These are phyloP conservation scores for Eupithecia subfuscata DNA, from an alignment of 2,888 invertebrate genomes.

Conservation along the genomic window DNA sequence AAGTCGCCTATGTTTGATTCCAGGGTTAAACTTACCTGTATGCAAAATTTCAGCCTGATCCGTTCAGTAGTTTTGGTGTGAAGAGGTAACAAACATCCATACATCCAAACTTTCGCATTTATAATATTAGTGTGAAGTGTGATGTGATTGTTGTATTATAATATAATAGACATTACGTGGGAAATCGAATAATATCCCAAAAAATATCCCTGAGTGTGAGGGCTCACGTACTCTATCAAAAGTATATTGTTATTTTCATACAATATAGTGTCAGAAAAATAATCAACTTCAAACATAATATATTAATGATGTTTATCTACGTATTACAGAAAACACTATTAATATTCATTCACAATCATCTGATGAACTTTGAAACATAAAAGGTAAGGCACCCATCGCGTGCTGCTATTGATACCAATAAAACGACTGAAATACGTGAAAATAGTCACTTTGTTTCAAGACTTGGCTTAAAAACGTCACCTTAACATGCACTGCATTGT, in stretches of 20 bases:
- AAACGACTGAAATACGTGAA: slow-evolving; percentile 40
- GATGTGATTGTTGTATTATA: too few relatives aligned
- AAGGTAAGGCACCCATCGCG: slow-evolving; percentile 44
- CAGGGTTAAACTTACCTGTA: too few relatives aligned
- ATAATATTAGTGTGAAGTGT: too few relatives aligned
- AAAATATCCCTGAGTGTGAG: too few relatives aligned
- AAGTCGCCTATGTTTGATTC: too few relatives aligned
- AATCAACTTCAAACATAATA: neutral
- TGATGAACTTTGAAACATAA: slow-evolving; percentile 38
- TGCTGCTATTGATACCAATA: slow-evolving; percentile 36
- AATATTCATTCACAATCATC: slow-evolving; percentile 32
- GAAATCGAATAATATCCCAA: too few relatives aligned
- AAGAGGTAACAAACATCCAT: too few relatives aligned
- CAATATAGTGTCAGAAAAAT: neutral
- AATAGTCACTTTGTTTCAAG: slow-evolving; percentile 45
- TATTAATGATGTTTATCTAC: neutral
- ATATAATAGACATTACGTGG: too few relatives aligned
- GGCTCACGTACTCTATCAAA: neutral
- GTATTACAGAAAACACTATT: slow-evolving; percentile 16
- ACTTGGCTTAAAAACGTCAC: slow-evolving; percentile 49
- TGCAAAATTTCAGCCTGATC: too few relatives aligned
- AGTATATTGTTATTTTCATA: neutral
- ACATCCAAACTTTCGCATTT: too few relatives aligned
- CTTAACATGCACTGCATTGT: slow-evolving; percentile 53
- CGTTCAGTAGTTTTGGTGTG: too few relatives aligned